These are phyloP conservation scores for Drosophila neonasuta DNA, from an alignment of 2,888 invertebrate species.

Conservation along the genomic window DNA sequence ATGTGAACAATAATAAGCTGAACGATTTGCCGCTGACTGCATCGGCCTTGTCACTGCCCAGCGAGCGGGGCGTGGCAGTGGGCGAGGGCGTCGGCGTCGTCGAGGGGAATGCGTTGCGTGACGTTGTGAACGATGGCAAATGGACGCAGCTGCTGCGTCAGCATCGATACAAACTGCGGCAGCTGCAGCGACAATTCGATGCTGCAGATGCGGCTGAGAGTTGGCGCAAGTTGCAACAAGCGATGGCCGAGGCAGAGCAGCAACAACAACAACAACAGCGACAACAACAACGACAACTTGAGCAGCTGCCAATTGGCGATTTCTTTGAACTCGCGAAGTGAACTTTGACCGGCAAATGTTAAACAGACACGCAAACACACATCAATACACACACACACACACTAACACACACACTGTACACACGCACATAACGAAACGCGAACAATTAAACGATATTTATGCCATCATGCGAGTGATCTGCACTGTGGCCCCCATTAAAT, in stretches of 20 bases:
- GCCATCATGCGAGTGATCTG: conserved; percentile 44
- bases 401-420: conserved; percentile 8
- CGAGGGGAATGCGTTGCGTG: conserved; percentile 14
- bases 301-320: conserved; percentile 40
- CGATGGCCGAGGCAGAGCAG: conserved; percentile 46
- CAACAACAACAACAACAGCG: conserved; percentile 16
- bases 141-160: conserved; percentile 59
- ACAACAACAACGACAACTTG: not conserved
- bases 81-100: conserved; percentile 3
- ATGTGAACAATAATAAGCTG: conserved; percentile 28
- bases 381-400: conserved; percentile 10
- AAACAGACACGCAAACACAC: conserved; percentile 18
- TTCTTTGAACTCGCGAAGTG: conserved; percentile 64
- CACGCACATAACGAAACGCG: conserved; percentile 24
- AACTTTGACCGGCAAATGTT: conserved; percentile 35
- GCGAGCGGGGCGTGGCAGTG: not conserved
- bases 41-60: conserved; percentile 16
- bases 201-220: conserved; percentile 60
- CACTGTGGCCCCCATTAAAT: conserved; percentile 53
- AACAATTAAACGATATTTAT: conserved; percentile 67
- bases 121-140: conserved; percentile 38
- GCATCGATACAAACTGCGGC: conserved; percentile 50
- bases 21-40: conserved; percentile 35
- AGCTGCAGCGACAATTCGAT: conserved; percentile 51
- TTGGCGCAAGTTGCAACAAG: conserved; percentile 59